A percentile compares a stretch with the other conserved stretches of the same genome.
Evolutionary conservation across 1,140 invertebrate genomes (phyloP).

Genomic region (Zaprionus taronus): DNA sequence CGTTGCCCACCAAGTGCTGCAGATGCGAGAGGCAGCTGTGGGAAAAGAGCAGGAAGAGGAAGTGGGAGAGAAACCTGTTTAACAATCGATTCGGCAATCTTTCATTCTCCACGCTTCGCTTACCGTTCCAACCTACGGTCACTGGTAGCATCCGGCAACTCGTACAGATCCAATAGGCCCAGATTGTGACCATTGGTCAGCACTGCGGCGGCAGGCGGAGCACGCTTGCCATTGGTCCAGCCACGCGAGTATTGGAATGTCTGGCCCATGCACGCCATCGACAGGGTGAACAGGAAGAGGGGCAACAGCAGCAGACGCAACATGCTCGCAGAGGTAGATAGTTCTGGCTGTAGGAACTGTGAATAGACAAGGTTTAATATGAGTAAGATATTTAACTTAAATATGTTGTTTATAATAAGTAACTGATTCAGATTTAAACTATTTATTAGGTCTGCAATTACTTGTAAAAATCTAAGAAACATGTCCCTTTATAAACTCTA

Average conservation of each 20-base stretch:
- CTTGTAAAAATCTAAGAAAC: no score
- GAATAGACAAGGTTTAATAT: neutral
- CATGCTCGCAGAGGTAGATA: slow-evolving; percentile 40
- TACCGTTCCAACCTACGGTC: slow-evolving; percentile 72
- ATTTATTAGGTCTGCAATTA: no score
- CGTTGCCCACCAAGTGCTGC: slow-evolving; percentile 85
- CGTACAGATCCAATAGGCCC: slow-evolving; percentile 65
- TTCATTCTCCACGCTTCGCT: neutral
- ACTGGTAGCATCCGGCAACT: slow-evolving; percentile 49
- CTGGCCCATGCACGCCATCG: slow-evolving; percentile 85
- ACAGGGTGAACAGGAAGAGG: slow-evolving; percentile 69
- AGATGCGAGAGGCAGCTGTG: slow-evolving; percentile 85
- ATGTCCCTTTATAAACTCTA: no score
- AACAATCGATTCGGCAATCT: neutral
- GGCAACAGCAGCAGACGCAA: slow-evolving; percentile 72
- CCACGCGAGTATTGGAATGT: slow-evolving; percentile 90
- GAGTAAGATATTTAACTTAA: no score
- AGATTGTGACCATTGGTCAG: slow-evolving; percentile 55
- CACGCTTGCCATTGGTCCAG: slow-evolving; percentile 90
- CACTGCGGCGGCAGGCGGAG: slow-evolving; percentile 62
- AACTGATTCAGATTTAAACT: no score
- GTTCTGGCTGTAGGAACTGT: slow-evolving; percentile 6
- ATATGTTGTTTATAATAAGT: no score
- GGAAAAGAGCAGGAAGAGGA: neutral
- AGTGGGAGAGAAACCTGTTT: neutral